A percentile compares a stretch with the other conserved stretches of the same genome.
These are phyloP conservation scores for Micropoecilia bifurca DNA, from an alignment of 2,797 vertebrate genomes.

Conservation along the genomic window DNA sequence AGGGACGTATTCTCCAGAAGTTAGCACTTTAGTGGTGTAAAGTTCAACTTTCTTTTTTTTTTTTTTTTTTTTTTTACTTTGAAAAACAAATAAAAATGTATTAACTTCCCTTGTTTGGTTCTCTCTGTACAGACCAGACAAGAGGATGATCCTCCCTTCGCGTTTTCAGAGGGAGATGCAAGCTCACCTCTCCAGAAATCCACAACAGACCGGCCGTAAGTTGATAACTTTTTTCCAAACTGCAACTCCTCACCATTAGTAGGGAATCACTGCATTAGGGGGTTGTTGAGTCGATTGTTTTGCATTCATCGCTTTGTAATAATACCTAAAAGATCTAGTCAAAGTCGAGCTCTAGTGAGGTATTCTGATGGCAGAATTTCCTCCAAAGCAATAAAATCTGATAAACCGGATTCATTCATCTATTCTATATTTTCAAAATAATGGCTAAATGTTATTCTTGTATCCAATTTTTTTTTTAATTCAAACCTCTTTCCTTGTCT, in stretches of 20 bases:
- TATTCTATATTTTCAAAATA: not conserved
- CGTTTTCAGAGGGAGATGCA: conserved; percentile 91
- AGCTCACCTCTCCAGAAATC: conserved; percentile 84
- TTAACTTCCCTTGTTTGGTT: conserved; percentile 17
- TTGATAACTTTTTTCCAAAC: not conserved
- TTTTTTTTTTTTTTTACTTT: not conserved
- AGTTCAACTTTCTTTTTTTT: not conserved
- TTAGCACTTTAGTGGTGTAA: not conserved
- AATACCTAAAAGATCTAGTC: not conserved
- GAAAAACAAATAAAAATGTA: not conserved
- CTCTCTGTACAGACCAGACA: conserved; percentile 72
- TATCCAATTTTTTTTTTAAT: not conserved
- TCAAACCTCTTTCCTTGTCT: not conserved
- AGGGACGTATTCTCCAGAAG: not conserved
- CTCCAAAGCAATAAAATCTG: not conserved
- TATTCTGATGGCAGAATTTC: not conserved
- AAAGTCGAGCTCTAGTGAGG: not conserved
- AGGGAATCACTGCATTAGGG: not conserved
- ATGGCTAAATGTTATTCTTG: not conserved
- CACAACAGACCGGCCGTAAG: conserved; percentile 83
- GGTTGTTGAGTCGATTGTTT: not conserved
- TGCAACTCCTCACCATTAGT: not conserved
- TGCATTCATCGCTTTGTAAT: not conserved
- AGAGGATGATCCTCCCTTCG: conserved; percentile 83
- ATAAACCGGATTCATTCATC: not conserved